Evolutionary conservation across 2,113 vertebrate genomes (phyloP).

Genomic region (Echinops telfairi): DNA sequence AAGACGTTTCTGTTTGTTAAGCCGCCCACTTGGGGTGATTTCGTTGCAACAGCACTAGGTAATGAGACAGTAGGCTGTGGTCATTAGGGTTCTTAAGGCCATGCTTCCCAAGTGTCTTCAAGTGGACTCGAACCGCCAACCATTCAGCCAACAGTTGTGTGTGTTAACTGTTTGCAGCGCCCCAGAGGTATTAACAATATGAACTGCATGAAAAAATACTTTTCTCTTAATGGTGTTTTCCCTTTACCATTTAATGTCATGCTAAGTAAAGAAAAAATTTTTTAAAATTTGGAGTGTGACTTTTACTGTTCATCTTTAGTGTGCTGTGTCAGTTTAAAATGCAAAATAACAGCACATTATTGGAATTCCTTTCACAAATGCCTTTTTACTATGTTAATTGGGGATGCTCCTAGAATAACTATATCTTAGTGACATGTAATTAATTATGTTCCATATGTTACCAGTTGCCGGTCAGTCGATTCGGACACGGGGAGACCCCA

Average conservation of each 20-base stretch:
- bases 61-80: neutral
- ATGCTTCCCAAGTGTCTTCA: neutral
- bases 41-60: too few species aligned
- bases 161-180: neutral
- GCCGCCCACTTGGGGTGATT: too few species aligned
- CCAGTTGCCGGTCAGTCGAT: too few species aligned
- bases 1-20: too few species aligned
- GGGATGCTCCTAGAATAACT: too few species aligned
- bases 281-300: neutral
- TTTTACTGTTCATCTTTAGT: conserved; percentile 12
- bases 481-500: too few species aligned
- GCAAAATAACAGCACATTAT: too few species aligned
- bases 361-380: too few species aligned
- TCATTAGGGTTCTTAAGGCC: neutral
- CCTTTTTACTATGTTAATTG: too few species aligned
- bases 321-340: neutral
- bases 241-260: conserved; percentile 34
- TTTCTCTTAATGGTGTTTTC: conserved; percentile 16
- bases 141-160: neutral
- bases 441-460: too few species aligned
- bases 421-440: too few species aligned
- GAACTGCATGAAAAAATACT: conserved; percentile 24
- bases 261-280: too few species aligned
- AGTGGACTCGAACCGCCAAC: neutral
- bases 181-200: neutral